Evolutionary conservation across 2,797 vertebrate species (phyloP), one percentile per base, ranked within the genome.

Genomic region (Oryzias sinensis): DNA sequence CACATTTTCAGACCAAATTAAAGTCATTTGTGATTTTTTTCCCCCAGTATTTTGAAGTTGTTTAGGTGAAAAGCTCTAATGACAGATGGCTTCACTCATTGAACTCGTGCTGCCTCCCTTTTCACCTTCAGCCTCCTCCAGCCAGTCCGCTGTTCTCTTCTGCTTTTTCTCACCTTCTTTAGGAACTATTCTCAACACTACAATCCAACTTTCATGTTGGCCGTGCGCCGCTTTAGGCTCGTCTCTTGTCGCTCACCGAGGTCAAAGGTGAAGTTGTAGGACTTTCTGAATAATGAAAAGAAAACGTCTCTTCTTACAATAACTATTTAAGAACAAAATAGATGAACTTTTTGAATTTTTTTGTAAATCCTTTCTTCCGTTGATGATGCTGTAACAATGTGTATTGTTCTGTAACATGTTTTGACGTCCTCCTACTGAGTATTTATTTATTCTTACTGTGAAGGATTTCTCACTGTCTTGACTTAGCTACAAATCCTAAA

Each of bases 401-500:
- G 58, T 65, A 53, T 74, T 79, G 59, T 70, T 68, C 67, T 78
- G 79, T 83, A 80, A 81, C 72, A 77, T 0, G 15, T 78, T 79
- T 78, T 61, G 70, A 44, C 67, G 72, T 83, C 49, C 67, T 68
- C 80, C 55, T 51, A 70, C 68, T 70, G 53, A 46, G 56, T 80
- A 77, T 82, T 83, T 80, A 77, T 82, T 83, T 83, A 76, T 81
- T 79, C 70, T 76, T 72, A 80, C 69, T 82, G 82, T 87, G 80
- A 86, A 85, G 45, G 43, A 63, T 59, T 78, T 76, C 57, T 80
- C 61, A 65, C 47, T 68, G 53, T 60, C 52, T 76, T 68, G 66
- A 80, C 61, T 61, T 59, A 70, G 68, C 70, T 76, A 55, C 53
- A 65, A 79, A 70, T 74, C 78, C 81, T 83, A 79, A 80, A 78